Evolutionary conservation across 2,797 vertebrate genomes (phyloP).

Genomic region (Gymnoscopelus microlampas): DNA sequence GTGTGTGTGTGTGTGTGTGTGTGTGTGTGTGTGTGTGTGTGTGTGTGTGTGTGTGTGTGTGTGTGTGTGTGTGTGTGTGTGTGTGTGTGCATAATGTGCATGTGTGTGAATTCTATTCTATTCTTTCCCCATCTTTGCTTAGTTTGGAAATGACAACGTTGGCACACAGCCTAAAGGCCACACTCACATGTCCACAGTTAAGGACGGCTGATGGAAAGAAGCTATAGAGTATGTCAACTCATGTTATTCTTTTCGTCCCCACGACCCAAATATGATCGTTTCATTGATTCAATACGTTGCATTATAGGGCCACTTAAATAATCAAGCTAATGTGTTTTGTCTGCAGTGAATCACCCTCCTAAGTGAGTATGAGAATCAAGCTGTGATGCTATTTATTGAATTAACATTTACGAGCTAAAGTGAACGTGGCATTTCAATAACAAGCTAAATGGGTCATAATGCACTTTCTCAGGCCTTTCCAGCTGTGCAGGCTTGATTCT

Average conservation of each 20-base stretch:
- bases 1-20: background rate
- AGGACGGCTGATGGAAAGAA: background rate
- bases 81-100: too few relatives aligned
- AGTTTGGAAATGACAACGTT: slow-evolving; percentile 12
- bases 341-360: slow-evolving; percentile 2
- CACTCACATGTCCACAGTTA: background rate
- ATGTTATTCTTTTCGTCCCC: slow-evolving; percentile 11
- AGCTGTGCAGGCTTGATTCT: slow-evolving; percentile 8
- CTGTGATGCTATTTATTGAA: slow-evolving; percentile 20
- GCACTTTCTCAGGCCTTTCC: slow-evolving; percentile 10
- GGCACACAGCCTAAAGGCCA: slow-evolving; percentile 9
- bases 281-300: slow-evolving; percentile 6
- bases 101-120: slow-evolving; percentile 1
- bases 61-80: too few relatives aligned
- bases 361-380: slow-evolving; percentile 7
- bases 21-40: background rate
- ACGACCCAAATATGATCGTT: slow-evolving; percentile 18
- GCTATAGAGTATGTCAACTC: background rate
- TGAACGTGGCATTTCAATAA: slow-evolving; percentile 18
- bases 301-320: background rate
- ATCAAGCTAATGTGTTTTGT: slow-evolving; percentile 21
- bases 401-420: slow-evolving; percentile 8
- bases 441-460: slow-evolving; percentile 17
- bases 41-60: too few relatives aligned
- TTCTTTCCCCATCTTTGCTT: background rate